Evolutionary conservation across 2,888 invertebrate species (phyloP).

Genomic region (Galeopsomyia nigrocyanea): DNA sequence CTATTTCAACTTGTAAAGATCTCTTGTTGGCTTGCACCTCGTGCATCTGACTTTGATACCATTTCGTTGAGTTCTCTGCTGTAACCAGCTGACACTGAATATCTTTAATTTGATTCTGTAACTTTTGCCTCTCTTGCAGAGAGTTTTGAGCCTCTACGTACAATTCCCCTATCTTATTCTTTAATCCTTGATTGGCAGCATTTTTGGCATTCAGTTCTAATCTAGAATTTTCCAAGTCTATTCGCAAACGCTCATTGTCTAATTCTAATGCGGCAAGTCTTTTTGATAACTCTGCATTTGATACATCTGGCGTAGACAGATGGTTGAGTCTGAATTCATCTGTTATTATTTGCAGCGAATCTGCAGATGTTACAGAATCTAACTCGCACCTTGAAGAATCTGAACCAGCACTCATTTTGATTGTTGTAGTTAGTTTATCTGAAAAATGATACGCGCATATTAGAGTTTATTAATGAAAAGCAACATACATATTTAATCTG

Average conservation of each 20-base stretch:
- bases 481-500: neutral
- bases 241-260: conserved; percentile 58
- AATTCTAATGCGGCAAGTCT: conserved; percentile 55
- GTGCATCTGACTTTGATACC: conserved; percentile 60
- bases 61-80: conserved; percentile 56
- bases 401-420: conserved; percentile 48
- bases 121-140: conserved; percentile 56
- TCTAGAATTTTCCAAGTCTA: conserved; percentile 56
- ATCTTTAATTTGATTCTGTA: conserved; percentile 55
- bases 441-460: conserved; percentile 1
- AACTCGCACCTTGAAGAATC: conserved; percentile 58
- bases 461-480: neutral
- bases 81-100: conserved; percentile 50
- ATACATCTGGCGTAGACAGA: conserved; percentile 55
- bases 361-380: conserved; percentile 56
- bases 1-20: conserved; percentile 56
- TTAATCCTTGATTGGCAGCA: conserved; percentile 59
- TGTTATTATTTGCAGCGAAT: conserved; percentile 55
- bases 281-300: conserved; percentile 56
- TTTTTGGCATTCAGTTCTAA: conserved; percentile 59
- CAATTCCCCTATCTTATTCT: conserved; percentile 58
- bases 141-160: conserved; percentile 57
- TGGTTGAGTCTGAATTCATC: conserved; percentile 58
- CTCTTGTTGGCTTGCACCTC: conserved; percentile 56
- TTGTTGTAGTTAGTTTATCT: conserved; percentile 16